phyloP scores from a whole-genome alignment of 2,113 vertebrate species.

The Coregonus clupeaformis region DNA sequence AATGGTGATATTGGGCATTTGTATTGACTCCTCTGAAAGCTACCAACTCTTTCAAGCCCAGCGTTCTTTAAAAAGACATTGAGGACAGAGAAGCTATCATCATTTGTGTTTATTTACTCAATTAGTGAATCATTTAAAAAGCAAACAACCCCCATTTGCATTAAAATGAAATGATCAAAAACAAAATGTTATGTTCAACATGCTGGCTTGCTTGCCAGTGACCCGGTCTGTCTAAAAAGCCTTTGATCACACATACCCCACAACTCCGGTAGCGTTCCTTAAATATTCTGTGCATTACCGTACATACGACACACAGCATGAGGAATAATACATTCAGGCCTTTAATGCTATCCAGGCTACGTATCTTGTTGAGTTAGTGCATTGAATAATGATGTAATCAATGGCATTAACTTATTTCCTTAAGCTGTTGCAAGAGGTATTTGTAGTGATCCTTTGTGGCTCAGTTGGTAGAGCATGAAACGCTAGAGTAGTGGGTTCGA shows the following conservation, averaged over 20 bases:
- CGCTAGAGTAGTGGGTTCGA: too few species aligned
- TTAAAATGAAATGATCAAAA: slow-evolving; percentile 34
- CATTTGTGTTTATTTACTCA: slow-evolving; percentile 63
- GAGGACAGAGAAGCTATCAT: slow-evolving; percentile 20
- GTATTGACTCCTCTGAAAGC: neutral
- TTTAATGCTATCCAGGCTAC: slow-evolving; percentile 4
- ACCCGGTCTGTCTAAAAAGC: neutral
- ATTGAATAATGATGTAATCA: neutral
- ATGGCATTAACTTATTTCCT: neutral
- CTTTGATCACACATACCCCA: slow-evolving; percentile 27
- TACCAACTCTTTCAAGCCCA: neutral
- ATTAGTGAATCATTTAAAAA: slow-evolving; percentile 58
- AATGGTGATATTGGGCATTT: too few species aligned
- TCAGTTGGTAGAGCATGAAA: too few species aligned
- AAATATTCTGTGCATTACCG: slow-evolving; percentile 4
- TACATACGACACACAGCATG: neutral
- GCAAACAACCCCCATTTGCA: slow-evolving; percentile 53
- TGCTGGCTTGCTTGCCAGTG: slow-evolving; percentile 17
- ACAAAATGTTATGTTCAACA: slow-evolving; percentile 27
- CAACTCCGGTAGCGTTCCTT: neutral
- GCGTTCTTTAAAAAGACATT: neutral
- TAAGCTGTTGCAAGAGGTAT: too few species aligned
- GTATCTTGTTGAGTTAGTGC: neutral
- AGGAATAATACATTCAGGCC: slow-evolving; percentile 2
- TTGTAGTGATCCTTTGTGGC: too few species aligned